Evolutionary conservation across 2,797 vertebrate genomes (phyloP).

Genomic region (Coregonus ussuriensis): DNA sequence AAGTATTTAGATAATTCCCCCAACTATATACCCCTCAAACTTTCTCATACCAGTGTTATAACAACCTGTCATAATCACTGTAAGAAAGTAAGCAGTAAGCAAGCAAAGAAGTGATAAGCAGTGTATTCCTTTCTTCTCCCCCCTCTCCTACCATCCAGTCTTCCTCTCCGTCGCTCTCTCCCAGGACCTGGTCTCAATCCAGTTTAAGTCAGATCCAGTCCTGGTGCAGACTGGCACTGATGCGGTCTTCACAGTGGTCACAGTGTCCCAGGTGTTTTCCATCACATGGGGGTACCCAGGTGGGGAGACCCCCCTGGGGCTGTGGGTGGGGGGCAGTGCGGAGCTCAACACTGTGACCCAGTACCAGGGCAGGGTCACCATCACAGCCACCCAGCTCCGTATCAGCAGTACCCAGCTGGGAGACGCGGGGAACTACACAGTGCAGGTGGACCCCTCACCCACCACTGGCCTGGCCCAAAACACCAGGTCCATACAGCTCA

Average conservation of each 20-base stretch:
- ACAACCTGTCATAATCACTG: not conserved
- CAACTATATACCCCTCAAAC: not conserved
- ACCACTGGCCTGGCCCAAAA: conserved; percentile 50
- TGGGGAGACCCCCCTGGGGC: conserved; percentile 52
- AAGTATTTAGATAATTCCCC: not conserved
- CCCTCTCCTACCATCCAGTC: conserved; percentile 26
- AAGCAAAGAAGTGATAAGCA: not conserved
- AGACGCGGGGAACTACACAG: conserved; percentile 72
- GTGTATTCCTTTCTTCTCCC: conserved; percentile 13
- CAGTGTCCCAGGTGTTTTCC: conserved; percentile 45
- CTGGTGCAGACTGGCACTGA: conserved; percentile 55
- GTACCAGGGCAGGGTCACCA: conserved; percentile 66
- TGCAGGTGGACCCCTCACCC: conserved; percentile 58
- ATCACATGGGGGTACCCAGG: conserved; percentile 63
- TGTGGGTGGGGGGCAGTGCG: conserved; percentile 29
- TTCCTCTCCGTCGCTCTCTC: conserved; percentile 46
- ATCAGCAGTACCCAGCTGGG: conserved; percentile 57
- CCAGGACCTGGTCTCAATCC: conserved; percentile 64
- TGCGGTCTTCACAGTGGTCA: conserved; percentile 65
- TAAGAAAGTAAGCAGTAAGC: not conserved
- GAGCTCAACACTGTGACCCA: conserved; percentile 40
- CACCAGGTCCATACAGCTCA: conserved; percentile 62
- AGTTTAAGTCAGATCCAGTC: conserved; percentile 66
- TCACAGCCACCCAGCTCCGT: conserved; percentile 65
- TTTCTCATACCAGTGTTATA: not conserved